These are phyloP conservation scores for Drosophila pseudotakahashii DNA, from an alignment of 2,888 invertebrate genomes.

Conservation along the genomic window DNA sequence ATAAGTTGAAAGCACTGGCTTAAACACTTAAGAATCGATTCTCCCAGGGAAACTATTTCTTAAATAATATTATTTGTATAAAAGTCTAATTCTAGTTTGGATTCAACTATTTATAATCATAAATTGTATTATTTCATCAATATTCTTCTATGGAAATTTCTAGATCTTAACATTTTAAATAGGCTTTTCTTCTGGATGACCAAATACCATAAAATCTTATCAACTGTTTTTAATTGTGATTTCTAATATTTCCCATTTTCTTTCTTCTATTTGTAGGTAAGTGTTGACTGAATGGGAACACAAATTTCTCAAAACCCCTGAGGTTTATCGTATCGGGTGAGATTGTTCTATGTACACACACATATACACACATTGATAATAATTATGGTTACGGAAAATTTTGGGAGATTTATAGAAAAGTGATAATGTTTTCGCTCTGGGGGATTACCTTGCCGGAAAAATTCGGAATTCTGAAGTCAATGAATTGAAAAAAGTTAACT, in stretches of 20 bases:
- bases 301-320: constrained; percentile 10
- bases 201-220: neutral
- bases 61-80: no score
- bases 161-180: neutral
- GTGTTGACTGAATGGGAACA: constrained; percentile 36
- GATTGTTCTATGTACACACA: constrained; percentile 47
- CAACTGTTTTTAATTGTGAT: neutral
- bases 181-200: neutral
- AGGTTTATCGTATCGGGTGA: constrained; percentile 54
- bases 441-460: neutral
- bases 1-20: no score
- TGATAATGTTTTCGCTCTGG: constrained; percentile 11
- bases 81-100: no score
- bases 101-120: no score
- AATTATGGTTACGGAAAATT: constrained; percentile 21
- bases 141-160: neutral
- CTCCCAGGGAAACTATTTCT: no score
- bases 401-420: constrained; percentile 18
- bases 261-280: constrained; percentile 69
- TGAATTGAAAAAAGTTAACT: no score
- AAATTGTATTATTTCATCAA: no score
- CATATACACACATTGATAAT: constrained; percentile 17
- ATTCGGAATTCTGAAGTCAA: neutral
- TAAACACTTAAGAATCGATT: no score
- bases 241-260: neutral